phyloP scores from a whole-genome alignment of 2,113 vertebrate species.

The Brachypteracias leptosomus region DNA sequence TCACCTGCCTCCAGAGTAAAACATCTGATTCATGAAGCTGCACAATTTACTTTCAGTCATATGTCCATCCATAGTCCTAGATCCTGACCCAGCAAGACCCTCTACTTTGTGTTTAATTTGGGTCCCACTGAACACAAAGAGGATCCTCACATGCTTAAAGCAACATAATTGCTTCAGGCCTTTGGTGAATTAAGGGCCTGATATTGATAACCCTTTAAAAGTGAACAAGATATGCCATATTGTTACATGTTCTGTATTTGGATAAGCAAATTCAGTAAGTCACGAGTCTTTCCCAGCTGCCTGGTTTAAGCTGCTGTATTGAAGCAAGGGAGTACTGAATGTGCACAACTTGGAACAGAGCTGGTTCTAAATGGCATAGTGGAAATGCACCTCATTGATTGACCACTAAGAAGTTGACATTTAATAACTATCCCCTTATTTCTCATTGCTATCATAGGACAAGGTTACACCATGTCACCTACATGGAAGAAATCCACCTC shows the following conservation, averaged over 20 bases:
- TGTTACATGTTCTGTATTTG: neutral
- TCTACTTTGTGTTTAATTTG: neutral
- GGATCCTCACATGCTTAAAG: neutral
- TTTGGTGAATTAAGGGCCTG: neutral
- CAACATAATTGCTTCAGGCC: neutral
- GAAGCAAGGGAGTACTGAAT: neutral
- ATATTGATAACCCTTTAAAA: neutral
- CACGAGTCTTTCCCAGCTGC: neutral
- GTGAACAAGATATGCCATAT: neutral
- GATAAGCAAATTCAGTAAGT: neutral
- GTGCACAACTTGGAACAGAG: neutral
- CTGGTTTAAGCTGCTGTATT: neutral
- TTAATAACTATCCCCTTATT: neutral
- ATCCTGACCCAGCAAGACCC: neutral
- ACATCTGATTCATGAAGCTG: neutral
- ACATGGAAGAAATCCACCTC: neutral
- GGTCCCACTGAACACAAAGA: neutral
- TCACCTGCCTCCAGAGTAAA: neutral
- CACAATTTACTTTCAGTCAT: fast-evolving
- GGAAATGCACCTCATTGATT: neutral
- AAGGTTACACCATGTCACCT: neutral
- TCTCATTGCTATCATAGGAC: neutral
- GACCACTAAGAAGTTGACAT: neutral
- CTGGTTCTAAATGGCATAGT: neutral
- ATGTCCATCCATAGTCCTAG: neutral